Conservation (phyloP, 1,140 invertebrate species). For the Globodera rostochiensis region DNA sequence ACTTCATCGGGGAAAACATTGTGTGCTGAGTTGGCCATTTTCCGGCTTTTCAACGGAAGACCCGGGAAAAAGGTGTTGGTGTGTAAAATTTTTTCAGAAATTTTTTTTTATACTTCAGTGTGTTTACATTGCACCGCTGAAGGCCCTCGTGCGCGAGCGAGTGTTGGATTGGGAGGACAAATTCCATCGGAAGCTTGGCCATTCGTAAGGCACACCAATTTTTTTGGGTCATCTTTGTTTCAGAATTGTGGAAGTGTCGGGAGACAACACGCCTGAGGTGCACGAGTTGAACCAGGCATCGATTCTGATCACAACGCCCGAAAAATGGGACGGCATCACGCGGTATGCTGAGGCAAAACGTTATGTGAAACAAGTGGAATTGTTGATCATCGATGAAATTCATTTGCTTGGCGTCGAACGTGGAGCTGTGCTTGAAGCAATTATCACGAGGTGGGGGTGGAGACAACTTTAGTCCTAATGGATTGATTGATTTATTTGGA, state of each 20-base stretch:
- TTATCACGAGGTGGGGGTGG: conserved; percentile 74
- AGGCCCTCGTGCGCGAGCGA: conserved; percentile 92
- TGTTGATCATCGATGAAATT: conserved; percentile 98
- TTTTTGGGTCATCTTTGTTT: conserved; percentile 17
- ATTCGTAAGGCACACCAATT: conserved; percentile 66
- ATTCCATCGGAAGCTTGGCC: conserved; percentile 77
- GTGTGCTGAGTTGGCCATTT: conserved; percentile 94
- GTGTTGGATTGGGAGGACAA: conserved; percentile 94
- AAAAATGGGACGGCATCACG: conserved; percentile 99
- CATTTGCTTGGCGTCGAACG: conserved; percentile 82
- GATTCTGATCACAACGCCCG: conserved; percentile 96
- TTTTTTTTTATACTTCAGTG: conserved; percentile 70
- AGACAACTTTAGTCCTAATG: too few relatives aligned
- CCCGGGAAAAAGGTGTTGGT: conserved; percentile 79
- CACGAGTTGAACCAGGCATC: conserved; percentile 80
- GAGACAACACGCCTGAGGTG: conserved; percentile 89
- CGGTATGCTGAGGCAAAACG: conserved; percentile 92
- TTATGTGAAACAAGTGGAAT: conserved; percentile 86
- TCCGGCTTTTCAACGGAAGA: conserved; percentile 82
- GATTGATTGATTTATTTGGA: too few relatives aligned
- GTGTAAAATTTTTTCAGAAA: conserved; percentile 22
- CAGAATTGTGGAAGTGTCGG: conserved; percentile 92
- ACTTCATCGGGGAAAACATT: conserved; percentile 99
- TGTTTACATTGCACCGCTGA: conserved; percentile 97
- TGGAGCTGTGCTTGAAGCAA: conserved; percentile 74